Evolutionary conservation across 2,113 vertebrate genomes (phyloP).

Genomic region (Noctilio leporinus): DNA sequence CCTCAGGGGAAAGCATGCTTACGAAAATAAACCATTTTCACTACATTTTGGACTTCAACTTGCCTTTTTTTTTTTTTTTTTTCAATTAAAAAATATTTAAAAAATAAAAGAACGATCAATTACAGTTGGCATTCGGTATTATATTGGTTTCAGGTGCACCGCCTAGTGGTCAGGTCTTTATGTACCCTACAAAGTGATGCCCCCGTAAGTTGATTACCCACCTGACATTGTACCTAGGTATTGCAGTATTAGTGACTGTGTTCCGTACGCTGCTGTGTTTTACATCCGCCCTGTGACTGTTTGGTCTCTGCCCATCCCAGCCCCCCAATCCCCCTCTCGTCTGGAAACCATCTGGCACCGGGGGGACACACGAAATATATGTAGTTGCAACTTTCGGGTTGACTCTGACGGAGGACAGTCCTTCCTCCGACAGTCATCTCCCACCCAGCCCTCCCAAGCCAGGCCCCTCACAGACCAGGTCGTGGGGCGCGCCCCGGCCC

Average conservation of each 20-base stretch:
- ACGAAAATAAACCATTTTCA: background rate
- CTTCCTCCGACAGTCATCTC: background rate
- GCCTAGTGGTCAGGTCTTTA: background rate
- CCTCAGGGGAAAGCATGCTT: background rate
- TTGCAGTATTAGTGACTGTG: background rate
- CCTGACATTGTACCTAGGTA: too few relatives aligned
- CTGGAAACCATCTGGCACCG: background rate
- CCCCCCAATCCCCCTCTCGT: too few relatives aligned
- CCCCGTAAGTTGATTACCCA: background rate
- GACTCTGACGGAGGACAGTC: too few relatives aligned
- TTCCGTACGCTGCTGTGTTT: too few relatives aligned
- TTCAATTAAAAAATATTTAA: background rate
- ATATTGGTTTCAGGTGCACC: background rate
- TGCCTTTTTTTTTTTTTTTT: background rate
- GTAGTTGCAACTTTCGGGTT: background rate
- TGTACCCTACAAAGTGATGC: background rate
- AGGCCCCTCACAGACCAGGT: background rate
- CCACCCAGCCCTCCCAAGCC: background rate
- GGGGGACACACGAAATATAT: background rate
- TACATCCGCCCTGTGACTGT: fast-evolving
- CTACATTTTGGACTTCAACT: background rate
- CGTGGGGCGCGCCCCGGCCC: too few relatives aligned
- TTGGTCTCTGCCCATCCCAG: too few relatives aligned
- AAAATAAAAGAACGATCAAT: background rate
- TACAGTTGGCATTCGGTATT: too few relatives aligned